phyloP scores from a whole-genome alignment of 2,797 vertebrate species.

The Hylomyscus alleni region DNA sequence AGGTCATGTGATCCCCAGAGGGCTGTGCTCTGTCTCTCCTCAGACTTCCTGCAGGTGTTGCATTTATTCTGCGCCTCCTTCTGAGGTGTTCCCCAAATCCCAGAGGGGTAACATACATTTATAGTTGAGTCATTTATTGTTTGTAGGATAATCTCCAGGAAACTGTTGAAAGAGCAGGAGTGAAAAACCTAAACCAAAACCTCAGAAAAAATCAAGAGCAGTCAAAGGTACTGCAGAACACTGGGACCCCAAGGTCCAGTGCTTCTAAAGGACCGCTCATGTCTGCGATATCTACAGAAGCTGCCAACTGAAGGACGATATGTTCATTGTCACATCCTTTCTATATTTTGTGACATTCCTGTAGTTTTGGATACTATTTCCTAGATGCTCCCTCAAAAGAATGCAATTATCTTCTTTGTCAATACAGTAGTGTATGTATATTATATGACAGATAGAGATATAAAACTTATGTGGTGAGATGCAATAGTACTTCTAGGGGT shows the following conservation, averaged over 20 bases:
- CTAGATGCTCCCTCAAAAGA: neutral
- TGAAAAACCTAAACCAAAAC: slow-evolving; percentile 45
- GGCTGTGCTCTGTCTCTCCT: neutral
- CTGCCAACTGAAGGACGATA: neutral
- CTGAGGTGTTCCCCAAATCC: neutral
- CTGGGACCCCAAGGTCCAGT: slow-evolving; percentile 28
- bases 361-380: slow-evolving; percentile 1
- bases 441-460: neutral
- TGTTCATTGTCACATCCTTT: neutral
- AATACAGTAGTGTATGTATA: neutral
- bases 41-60: neutral
- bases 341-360: neutral
- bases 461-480: neutral
- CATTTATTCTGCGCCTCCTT: neutral
- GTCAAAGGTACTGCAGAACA: neutral
- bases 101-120: neutral
- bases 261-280: neutral
- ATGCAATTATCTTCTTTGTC: neutral
- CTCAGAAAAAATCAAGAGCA: slow-evolving; percentile 29
- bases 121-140: neutral
- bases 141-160: slow-evolving; percentile 1
- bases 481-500: neutral
- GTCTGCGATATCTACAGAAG: slow-evolving; percentile 32
- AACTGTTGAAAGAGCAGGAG: neutral
- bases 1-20: neutral